Percentiles rank a stretch among this genome's conserved stretches.
phyloP scores from a whole-genome alignment of 92 coral and sea anemone genomes.

The Porites evermanni region DNA sequence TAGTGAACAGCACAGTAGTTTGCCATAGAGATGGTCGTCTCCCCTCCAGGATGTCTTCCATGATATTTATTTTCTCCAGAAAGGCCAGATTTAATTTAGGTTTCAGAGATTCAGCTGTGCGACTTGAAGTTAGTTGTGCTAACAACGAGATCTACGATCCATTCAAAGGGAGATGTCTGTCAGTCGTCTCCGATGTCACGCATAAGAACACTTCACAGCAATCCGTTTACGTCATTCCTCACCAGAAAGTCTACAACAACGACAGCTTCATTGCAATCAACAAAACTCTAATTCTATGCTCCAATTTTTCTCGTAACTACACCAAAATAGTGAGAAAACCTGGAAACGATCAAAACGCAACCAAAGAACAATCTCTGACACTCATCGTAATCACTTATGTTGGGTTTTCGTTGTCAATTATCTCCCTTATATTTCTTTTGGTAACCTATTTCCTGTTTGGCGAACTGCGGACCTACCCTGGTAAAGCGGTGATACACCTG shows the following conservation, averaged over 20 bases:
- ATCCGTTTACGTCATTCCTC: not conserved
- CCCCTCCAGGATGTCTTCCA: not conserved
- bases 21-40: too few relatives aligned
- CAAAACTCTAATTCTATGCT: not conserved
- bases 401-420: constrained; percentile 49
- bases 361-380: not conserved
- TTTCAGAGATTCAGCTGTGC: not conserved
- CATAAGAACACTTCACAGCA: not conserved
- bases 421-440: constrained; percentile 28
- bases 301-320: not conserved
- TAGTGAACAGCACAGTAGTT: not conserved
- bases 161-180: not conserved
- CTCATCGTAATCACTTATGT: constrained; percentile 31
- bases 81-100: too few relatives aligned
- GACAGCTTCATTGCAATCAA: not conserved
- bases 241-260: constrained; percentile 12
- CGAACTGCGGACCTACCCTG: constrained; percentile 35
- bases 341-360: too few relatives aligned
- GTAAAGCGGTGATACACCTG: constrained; percentile 33
- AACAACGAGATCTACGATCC: not conserved
- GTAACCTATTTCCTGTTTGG: constrained; percentile 36
- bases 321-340: not conserved
- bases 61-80: not conserved
- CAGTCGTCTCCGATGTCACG: not conserved
- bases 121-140: not conserved